A percentile compares a stretch with the other conserved stretches of the same genome.
Evolutionary conservation across 2,797 vertebrate genomes (phyloP).

Genomic region (Semaprochilodus insignis): DNA sequence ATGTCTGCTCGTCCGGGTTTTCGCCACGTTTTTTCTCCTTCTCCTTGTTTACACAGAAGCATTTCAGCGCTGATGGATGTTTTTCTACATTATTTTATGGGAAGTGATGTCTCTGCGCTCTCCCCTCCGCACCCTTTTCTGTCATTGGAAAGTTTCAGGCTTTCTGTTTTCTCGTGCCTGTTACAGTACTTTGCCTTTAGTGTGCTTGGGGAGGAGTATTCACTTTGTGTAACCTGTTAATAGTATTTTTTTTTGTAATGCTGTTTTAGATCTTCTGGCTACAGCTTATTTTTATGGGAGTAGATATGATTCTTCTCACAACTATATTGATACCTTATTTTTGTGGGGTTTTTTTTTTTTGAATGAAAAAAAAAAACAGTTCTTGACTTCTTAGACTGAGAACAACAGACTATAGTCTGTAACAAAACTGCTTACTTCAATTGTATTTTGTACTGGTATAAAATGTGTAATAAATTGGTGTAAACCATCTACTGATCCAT

Average conservation of each 20-base stretch:
- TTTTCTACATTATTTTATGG: constrained; percentile 26
- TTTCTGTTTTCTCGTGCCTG: constrained; percentile 75
- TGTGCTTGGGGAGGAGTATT: constrained; percentile 70
- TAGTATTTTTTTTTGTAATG: constrained; percentile 80
- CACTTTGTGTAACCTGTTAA: constrained; percentile 78
- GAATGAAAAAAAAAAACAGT: constrained; percentile 66
- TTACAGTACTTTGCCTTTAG: constrained; percentile 78
- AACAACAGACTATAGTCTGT: constrained; percentile 73
- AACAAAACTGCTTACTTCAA: constrained; percentile 80
- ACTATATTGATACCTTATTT: constrained; percentile 83
- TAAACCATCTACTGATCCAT: constrained; percentile 64
- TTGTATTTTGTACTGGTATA: constrained; percentile 87
- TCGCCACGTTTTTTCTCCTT: constrained; percentile 10
- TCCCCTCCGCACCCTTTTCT: constrained; percentile 19
- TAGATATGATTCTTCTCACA: constrained; percentile 80
- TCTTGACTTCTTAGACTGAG: constrained; percentile 76
- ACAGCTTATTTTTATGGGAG: constrained; percentile 81
- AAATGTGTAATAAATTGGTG: constrained; percentile 84
- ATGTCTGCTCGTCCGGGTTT: constrained; percentile 12
- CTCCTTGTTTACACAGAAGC: constrained; percentile 32
- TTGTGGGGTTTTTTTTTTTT: constrained; percentile 64
- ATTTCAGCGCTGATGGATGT: constrained; percentile 21
- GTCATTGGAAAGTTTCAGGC: constrained; percentile 69
- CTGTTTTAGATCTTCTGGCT: constrained; percentile 78
- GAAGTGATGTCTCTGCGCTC: constrained; percentile 30